Base-by-base conservation (phyloP, 2,888 invertebrate species). In the Calliopum simillimum region DNA sequence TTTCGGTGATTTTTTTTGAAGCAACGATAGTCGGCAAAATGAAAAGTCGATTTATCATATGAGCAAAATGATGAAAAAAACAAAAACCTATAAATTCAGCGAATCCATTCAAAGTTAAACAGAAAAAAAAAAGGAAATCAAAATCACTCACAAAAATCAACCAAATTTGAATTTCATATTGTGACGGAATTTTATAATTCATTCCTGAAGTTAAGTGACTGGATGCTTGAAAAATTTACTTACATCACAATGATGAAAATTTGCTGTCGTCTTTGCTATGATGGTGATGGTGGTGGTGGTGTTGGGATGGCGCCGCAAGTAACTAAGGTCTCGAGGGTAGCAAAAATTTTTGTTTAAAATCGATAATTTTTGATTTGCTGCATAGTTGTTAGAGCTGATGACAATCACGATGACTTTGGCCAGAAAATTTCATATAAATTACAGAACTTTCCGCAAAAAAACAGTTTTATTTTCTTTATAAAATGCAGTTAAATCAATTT, bases 331-430 rank as follows among this genome's bases (percentile, higher is more conserved):
- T 33, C 46, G 66, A 56, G 46, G 64, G 64, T 64, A 53, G 64
- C 25, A 56, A 33, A 25, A 46, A 46, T 66, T 66, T 66, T 25
- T 46, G 53, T 66, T 56, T 33, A 66, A 66, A 66, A 66, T 66
- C 66, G 66, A 66, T 66, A 66, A 23, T 66, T 63, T 58, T 58
- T 46, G 56, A 59, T 47, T 56, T 66, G 56, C 14, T 16, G 64
- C 13, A 53, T 5, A 8, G 1, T 33, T 8, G 33, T 33, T 33
- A 33, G 33, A 33, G n/a, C n/a, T n/a, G 33, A 33, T 33, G 33
- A 33, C 33, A 33, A 33, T 33, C 8, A 33, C 33, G n/a, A n/a
- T n/a, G 33, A 33, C 33, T 2, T 33, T 33, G 33, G 8, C 33
- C 33, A 33, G 8, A 1, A 33, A 33, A 33, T 33, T 1, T 33